Evolutionary conservation across 2,797 vertebrate species (phyloP).

Genomic region (Channallabes apus): DNA sequence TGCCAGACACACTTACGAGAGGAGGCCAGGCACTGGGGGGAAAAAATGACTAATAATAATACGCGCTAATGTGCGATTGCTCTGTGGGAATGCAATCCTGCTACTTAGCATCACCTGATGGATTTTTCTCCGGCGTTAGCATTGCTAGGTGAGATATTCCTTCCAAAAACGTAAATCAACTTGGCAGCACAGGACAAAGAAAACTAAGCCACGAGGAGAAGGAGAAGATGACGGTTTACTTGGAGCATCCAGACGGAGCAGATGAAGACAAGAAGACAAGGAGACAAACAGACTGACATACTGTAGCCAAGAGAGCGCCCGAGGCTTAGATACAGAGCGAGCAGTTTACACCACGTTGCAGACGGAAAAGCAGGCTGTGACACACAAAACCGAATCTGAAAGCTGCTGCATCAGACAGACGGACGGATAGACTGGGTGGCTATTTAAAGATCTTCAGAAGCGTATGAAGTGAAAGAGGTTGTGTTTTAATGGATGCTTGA

Average conservation of each 20-base stretch:
- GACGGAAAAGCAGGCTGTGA: constrained; percentile 1
- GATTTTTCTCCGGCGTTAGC: neutral
- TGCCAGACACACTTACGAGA: neutral
- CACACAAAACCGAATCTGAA: neutral
- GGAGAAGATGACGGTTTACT: constrained; percentile 8
- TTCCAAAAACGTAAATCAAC: neutral
- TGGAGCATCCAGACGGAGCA: neutral
- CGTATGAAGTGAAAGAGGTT: constrained; percentile 1
- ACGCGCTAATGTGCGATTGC: constrained; percentile 10
- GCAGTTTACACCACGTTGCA: neutral
- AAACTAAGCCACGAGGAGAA: neutral
- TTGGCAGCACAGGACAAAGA: constrained; percentile 2
- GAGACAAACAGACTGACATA: neutral
- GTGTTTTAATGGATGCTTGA: constrained; percentile 2
- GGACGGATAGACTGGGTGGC: neutral
- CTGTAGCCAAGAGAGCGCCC: constrained; percentile 1
- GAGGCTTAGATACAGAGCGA: constrained; percentile 10
- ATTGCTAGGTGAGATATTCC: neutral
- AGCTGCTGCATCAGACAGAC: constrained; percentile 10
- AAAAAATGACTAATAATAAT: constrained; percentile 21
- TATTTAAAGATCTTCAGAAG: constrained; percentile 15
- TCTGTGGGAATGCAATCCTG: constrained; percentile 7
- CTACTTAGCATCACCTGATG: neutral
- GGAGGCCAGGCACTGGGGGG: neutral
- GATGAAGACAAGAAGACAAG: constrained; percentile 5